Conservation (phyloP, 2,888 invertebrate genomes). For the Eucera pruinosa region DNA sequence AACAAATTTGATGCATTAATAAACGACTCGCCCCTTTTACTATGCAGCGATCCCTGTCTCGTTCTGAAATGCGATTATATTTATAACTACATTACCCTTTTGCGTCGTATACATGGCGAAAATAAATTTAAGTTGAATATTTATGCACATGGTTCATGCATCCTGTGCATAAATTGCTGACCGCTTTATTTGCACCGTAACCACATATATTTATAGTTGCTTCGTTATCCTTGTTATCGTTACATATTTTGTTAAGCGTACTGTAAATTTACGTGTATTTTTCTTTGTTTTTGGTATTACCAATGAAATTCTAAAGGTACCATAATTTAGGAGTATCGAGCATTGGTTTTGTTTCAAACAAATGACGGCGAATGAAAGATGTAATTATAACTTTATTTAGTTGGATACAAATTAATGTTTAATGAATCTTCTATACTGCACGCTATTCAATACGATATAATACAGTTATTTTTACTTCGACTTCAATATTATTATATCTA, state of each 20-base stretch:
- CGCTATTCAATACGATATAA: not conserved
- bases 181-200: conserved; percentile 11
- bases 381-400: not conserved
- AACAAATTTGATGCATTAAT: conserved; percentile 15
- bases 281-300: not conserved
- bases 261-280: not conserved
- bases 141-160: conserved; percentile 22
- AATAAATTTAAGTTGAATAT: conserved; percentile 38
- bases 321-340: not conserved
- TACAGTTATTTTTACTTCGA: too few relatives aligned
- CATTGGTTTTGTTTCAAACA: not conserved
- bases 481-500: too few relatives aligned
- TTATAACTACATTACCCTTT: conserved; percentile 35
- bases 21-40: conserved; percentile 9
- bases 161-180: conserved; percentile 8
- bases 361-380: not conserved
- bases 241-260: conserved; percentile 1
- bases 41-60: conserved; percentile 16
- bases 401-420: not conserved
- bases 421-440: not conserved
- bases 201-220: conserved; percentile 16
- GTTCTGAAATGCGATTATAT: conserved; percentile 17
- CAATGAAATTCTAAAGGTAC: not conserved
- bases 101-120: not conserved
- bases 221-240: not conserved